Base-by-base conservation (phyloP, 37 sponge, comb jelly and placozoan species). In the Ianthella basta region DNA sequence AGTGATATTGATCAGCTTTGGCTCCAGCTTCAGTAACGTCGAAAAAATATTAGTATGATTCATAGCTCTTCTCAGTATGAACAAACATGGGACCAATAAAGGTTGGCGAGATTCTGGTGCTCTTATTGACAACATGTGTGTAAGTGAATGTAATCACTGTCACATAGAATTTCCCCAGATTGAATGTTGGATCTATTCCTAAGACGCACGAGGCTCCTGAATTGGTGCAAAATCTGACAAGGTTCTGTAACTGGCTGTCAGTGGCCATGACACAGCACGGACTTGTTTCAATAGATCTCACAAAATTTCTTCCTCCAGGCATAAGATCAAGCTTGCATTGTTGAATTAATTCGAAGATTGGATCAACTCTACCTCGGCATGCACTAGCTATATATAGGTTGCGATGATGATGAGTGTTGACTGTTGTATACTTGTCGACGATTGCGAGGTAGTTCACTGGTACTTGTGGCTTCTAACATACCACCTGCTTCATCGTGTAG, bases 111-210 rank as follows among this genome's bases (percentile, higher is more conserved):
- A 70, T n/a, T 20, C 35, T 70, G 20, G 72, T 70, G 1, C 24
- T 25, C 24, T 70, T 70, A 29, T 70, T 70, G 33, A 70, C 30
- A 29, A 70, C 30, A n/a, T 78, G 79, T 50, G 24, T 78, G 79
- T 41, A 41, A 20, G 37, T 50, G 25, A 78, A 78, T 1, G 44
- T 32, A 37, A 55, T 78, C 16, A 78, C 79, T 27, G 79, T 78
- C 54, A 78, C 79, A n/a, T 40, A 36, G 35, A 70, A 70, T 25
- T 70, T 70, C 35, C 34, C 72, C n/a, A 78, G 38, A 24, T 78
- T 78, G 54, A 78, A 78, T 55, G 79, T 78, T 78, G 79, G 54
- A 78, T 78, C 79, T 78, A 78, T 78, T 37, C 79, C 79, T 20
- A 78, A 78, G 38, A 78, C 29, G 38, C 79, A 78, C 6, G 54